Evolutionary conservation across 2,888 invertebrate species (phyloP).

Genomic region (Eupelmus urozonus): DNA sequence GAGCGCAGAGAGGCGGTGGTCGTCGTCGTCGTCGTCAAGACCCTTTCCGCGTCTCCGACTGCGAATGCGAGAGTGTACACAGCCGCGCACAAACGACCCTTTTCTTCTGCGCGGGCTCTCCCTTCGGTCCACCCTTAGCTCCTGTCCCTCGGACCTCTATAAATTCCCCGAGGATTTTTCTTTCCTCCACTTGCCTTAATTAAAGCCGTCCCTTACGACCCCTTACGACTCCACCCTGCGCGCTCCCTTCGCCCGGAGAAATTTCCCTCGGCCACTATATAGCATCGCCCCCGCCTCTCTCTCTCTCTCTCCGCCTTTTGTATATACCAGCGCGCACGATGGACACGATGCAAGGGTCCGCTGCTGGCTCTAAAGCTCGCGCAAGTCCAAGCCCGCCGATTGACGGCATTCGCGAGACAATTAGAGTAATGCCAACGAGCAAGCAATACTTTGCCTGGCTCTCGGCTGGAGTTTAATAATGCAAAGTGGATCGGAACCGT

Average conservation of each 20-base stretch:
- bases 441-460: constrained; percentile 35
- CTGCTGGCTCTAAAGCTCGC: neutral
- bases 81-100: constrained; percentile 23
- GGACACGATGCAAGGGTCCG: constrained; percentile 11
- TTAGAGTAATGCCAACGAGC: constrained; percentile 58
- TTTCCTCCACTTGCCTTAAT: constrained; percentile 76
- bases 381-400: constrained; percentile 13
- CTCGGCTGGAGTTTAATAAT: constrained; percentile 55
- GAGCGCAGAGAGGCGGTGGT: constrained; percentile 49
- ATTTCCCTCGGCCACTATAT: constrained; percentile 19
- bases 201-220: constrained; percentile 73
- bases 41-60: constrained; percentile 51
- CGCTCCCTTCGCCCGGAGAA: too few species aligned
- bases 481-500: constrained; percentile 50
- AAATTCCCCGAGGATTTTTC: constrained; percentile 76
- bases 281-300: too few species aligned
- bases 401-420: constrained; percentile 55
- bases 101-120: constrained; percentile 47
- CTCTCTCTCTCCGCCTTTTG: constrained; percentile 38
- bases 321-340: too few species aligned
- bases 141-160: constrained; percentile 70
- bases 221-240: constrained; percentile 65
- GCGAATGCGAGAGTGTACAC: neutral
- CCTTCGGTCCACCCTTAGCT: constrained; percentile 55
- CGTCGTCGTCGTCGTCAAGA: constrained; percentile 25